Percentiles rank a stretch among this genome's conserved stretches.
phyloP scores from a whole-genome alignment of 2,797 vertebrate species.

The Lerista edwardsae region DNA sequence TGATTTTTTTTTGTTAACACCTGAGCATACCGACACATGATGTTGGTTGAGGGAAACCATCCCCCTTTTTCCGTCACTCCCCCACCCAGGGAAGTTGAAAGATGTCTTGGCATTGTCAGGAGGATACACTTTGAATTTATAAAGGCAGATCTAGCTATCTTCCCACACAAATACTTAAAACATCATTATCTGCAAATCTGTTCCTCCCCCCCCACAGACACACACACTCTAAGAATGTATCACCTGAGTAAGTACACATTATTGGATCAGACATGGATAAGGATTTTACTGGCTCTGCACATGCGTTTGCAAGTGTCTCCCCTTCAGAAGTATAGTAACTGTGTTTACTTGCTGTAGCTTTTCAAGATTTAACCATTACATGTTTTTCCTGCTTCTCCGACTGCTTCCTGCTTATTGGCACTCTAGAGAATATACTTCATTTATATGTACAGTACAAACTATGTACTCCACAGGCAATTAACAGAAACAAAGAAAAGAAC shows the following conservation, averaged over 20 bases:
- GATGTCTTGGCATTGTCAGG: slow-evolving; percentile 13
- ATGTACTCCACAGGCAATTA: neutral
- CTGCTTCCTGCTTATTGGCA: neutral
- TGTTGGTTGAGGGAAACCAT: slow-evolving; percentile 25
- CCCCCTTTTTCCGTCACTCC: slow-evolving; percentile 30
- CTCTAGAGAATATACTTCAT: neutral
- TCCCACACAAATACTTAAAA: slow-evolving; percentile 38
- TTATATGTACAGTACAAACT: neutral
- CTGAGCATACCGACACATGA: slow-evolving; percentile 8
- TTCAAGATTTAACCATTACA: neutral
- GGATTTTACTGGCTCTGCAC: neutral
- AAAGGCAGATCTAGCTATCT: slow-evolving; percentile 11
- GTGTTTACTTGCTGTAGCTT: neutral
- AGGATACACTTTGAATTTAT: slow-evolving; percentile 2
- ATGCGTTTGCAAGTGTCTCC: neutral
- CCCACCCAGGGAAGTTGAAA: slow-evolving; percentile 12
- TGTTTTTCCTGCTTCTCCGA: neutral
- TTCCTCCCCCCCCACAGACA: neutral
- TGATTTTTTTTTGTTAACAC: neutral
- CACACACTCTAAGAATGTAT: slow-evolving; percentile 35
- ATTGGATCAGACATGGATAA: slow-evolving; percentile 26
- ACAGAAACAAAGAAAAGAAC: neutral
- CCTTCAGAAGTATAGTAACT: neutral
- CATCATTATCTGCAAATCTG: neutral
- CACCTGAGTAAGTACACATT: slow-evolving; percentile 33